phyloP scores from a whole-genome alignment of 2,113 vertebrate genomes.

The Oncorhynchus masou region DNA sequence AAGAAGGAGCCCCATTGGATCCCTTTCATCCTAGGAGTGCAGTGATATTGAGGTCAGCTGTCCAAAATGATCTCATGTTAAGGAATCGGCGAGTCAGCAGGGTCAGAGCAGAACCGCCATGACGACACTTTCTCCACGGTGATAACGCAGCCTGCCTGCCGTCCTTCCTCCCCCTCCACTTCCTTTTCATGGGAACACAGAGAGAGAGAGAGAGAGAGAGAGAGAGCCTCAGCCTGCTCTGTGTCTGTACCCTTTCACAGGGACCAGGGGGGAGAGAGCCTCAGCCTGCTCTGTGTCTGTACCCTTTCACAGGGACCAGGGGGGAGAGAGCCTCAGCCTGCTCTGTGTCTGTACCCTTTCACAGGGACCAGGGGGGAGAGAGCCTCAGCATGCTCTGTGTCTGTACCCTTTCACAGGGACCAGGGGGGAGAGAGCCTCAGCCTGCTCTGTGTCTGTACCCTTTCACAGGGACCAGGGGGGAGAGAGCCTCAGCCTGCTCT shows the following conservation, averaged over 20 bases:
- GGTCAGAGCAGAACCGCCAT: conserved; percentile 70
- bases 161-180: conserved; percentile 28
- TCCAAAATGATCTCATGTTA: conserved; percentile 79
- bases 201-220: conserved; percentile 17
- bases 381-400: too few species aligned
- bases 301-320: too few species aligned
- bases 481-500: too few species aligned
- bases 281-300: too few species aligned
- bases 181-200: conserved; percentile 47
- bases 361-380: too few species aligned
- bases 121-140: conserved; percentile 72
- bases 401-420: too few species aligned
- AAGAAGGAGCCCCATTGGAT: conserved; percentile 49
- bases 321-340: too few species aligned
- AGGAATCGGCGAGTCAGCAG: conserved; percentile 77
- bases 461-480: too few species aligned
- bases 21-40: conserved; percentile 55
- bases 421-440: too few species aligned
- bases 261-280: too few species aligned
- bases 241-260: background rate
- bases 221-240: background rate
- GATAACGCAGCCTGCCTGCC: conserved; percentile 64
- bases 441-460: too few species aligned
- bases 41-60: conserved; percentile 79
- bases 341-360: too few species aligned